Evolutionary conservation across 2,797 vertebrate species (phyloP).

Genomic region (Siniperca scherzeri): DNA sequence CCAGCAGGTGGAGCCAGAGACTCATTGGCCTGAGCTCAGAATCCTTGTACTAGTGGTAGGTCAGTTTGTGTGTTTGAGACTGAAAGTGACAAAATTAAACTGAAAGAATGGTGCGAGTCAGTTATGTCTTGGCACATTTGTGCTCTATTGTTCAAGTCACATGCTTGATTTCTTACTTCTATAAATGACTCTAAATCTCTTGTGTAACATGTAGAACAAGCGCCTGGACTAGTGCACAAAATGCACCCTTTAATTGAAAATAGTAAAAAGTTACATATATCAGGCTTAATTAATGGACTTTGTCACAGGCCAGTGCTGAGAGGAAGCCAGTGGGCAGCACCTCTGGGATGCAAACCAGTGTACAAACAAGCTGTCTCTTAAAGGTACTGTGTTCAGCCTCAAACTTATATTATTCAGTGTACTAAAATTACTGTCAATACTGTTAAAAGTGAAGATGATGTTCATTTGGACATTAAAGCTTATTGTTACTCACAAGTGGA

Average conservation of each 20-base stretch:
- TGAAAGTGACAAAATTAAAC: not conserved
- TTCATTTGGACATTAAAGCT: not conserved
- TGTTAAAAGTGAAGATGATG: not conserved
- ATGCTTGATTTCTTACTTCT: not conserved
- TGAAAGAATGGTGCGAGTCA: not conserved
- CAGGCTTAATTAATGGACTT: slow-evolving; percentile 5
- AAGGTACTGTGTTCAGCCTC: slow-evolving; percentile 82
- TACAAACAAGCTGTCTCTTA: slow-evolving; percentile 91
- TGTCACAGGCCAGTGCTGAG: slow-evolving; percentile 90
- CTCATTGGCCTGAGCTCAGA: slow-evolving; percentile 93
- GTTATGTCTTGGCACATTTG: not conserved
- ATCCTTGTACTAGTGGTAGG: slow-evolving; percentile 94
- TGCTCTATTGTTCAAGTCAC: not conserved
- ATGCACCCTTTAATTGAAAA: not conserved
- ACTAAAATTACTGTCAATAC: not conserved
- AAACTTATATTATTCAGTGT: not conserved
- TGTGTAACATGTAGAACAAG: not conserved
- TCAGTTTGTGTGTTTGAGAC: slow-evolving; percentile 26
- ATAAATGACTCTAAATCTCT: not conserved
- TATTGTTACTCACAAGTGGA: not conserved
- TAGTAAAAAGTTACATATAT: not conserved
- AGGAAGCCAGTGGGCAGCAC: slow-evolving; percentile 92
- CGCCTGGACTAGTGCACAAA: not conserved
- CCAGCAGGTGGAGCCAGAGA: slow-evolving; percentile 91
- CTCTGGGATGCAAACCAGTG: slow-evolving; percentile 94